A percentile compares a stretch with the other conserved stretches of the same genome.
Evolutionary conservation across 1,140 invertebrate species (phyloP).

Genomic region (Teleopsis dalmanni): DNA sequence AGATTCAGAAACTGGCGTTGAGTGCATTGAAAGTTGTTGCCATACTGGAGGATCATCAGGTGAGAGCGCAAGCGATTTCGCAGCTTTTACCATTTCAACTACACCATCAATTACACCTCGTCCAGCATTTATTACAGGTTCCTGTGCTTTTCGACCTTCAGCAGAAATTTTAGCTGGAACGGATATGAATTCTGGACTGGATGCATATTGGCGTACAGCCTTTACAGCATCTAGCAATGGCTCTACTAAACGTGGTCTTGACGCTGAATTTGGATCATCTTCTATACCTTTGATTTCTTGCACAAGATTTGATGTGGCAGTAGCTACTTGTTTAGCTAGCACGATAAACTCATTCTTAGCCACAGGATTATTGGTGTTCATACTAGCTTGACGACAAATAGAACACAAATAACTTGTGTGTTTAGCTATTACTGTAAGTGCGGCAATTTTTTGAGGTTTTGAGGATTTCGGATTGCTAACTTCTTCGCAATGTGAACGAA

Average conservation of each 20-base stretch:
- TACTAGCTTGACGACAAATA: slow-evolving; percentile 85
- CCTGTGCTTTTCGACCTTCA: slow-evolving; percentile 68
- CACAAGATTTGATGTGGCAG: slow-evolving; percentile 88
- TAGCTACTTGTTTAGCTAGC: slow-evolving; percentile 94
- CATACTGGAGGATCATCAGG: slow-evolving; percentile 89
- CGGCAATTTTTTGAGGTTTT: slow-evolving; percentile 81
- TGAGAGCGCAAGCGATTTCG: slow-evolving; percentile 80
- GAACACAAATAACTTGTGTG: slow-evolving; percentile 94
- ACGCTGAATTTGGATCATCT: slow-evolving; percentile 66
- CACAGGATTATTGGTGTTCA: slow-evolving; percentile 84
- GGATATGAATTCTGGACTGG: slow-evolving; percentile 85
- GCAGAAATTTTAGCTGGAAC: slow-evolving; percentile 85
- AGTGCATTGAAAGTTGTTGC: slow-evolving; percentile 87
- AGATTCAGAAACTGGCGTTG: slow-evolving; percentile 90
- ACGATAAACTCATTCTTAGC: slow-evolving; percentile 96
- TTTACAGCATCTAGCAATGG: slow-evolving; percentile 88
- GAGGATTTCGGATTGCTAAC: slow-evolving; percentile 67
- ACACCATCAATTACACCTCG: slow-evolving; percentile 55
- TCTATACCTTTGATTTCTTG: slow-evolving; percentile 92
- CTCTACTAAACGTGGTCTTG: slow-evolving; percentile 65
- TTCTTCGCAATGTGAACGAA: slow-evolving; percentile 78
- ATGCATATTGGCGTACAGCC: slow-evolving; percentile 85
- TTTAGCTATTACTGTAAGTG: slow-evolving; percentile 91
- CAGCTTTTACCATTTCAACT: slow-evolving; percentile 73
- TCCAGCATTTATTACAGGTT: slow-evolving; percentile 81